phyloP scores from a whole-genome alignment of 2,888 invertebrate genomes.

The Ophion obscuratus region DNA sequence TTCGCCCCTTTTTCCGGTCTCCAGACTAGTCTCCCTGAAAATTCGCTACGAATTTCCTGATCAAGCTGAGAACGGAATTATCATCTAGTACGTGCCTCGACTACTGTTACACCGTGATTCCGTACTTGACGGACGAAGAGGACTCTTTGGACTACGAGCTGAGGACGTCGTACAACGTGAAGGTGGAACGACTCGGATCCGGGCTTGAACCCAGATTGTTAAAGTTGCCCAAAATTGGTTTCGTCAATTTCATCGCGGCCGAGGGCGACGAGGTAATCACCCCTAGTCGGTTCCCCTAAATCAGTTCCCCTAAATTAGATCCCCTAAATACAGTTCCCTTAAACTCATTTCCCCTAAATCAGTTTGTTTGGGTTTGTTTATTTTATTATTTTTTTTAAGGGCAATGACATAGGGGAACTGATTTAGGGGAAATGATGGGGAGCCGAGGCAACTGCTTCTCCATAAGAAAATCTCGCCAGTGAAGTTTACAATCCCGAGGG shows the following conservation, averaged over 20 bases:
- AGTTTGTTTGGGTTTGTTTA: too few species aligned
- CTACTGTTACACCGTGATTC: conserved; percentile 1
- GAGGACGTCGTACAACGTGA: neutral
- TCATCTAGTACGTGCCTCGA: neutral
- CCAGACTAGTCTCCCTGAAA: neutral
- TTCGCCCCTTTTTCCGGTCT: neutral
- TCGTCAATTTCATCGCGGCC: neutral
- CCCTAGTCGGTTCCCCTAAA: too few species aligned
- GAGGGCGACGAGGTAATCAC: neutral
- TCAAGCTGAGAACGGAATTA: neutral
- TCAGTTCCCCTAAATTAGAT: too few species aligned
- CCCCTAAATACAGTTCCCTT: too few species aligned
- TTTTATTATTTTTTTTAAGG: too few species aligned
- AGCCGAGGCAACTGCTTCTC: neutral
- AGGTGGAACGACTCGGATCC: neutral
- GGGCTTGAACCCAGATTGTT: neutral
- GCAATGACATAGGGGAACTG: too few species aligned
- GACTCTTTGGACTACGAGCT: neutral
- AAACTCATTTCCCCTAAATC: too few species aligned
- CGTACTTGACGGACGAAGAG: neutral
- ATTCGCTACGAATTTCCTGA: neutral
- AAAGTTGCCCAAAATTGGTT: neutral
- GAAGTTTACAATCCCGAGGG: neutral
- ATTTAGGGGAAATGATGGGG: neutral
- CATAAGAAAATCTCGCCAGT: neutral